Evolutionary conservation across 2,888 invertebrate genomes (phyloP).

Genomic region (Drosophila suboccidentalis): DNA sequence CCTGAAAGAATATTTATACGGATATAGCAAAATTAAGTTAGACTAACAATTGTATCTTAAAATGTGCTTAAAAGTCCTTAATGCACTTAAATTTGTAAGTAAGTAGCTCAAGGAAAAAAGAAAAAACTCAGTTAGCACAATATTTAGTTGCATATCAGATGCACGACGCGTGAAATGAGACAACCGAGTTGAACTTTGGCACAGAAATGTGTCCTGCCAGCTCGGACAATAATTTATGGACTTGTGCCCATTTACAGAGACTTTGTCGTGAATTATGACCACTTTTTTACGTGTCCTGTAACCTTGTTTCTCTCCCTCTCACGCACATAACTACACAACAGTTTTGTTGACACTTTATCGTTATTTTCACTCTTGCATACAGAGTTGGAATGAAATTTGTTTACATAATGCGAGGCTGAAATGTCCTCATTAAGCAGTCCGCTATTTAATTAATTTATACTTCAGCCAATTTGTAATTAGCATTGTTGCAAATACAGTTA

Average conservation of each 20-base stretch:
- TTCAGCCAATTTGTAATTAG: slow-evolving; percentile 59
- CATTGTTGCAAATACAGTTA: slow-evolving; percentile 23
- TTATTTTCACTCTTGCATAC: not conserved
- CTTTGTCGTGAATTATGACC: slow-evolving; percentile 58
- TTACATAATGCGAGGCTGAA: slow-evolving; percentile 27
- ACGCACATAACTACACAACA: slow-evolving; percentile 20
- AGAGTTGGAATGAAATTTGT: slow-evolving; percentile 3
- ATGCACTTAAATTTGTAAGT: too few relatives aligned
- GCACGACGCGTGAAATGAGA: slow-evolving; percentile 1
- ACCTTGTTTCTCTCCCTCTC: slow-evolving; percentile 23
- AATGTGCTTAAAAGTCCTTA: too few relatives aligned
- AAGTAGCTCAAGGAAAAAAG: too few relatives aligned
- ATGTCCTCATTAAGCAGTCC: slow-evolving; percentile 41
- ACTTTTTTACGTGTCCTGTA: slow-evolving; percentile 53
- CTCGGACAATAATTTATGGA: slow-evolving; percentile 63
- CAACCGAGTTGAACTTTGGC: slow-evolving; percentile 7
- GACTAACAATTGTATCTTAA: too few relatives aligned
- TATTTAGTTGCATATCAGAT: slow-evolving; percentile 52
- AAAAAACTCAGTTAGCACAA: slow-evolving; percentile 8
- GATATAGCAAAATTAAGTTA: slow-evolving; percentile 11
- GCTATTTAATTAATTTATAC: slow-evolving; percentile 61
- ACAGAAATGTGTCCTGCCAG: slow-evolving; percentile 10
- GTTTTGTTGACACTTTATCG: slow-evolving; percentile 43
- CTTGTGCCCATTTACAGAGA: slow-evolving; percentile 59
- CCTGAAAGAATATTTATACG: not conserved